Evolutionary conservation across 2,888 invertebrate species (phyloP).

Genomic region (Mylabris sibirica): DNA sequence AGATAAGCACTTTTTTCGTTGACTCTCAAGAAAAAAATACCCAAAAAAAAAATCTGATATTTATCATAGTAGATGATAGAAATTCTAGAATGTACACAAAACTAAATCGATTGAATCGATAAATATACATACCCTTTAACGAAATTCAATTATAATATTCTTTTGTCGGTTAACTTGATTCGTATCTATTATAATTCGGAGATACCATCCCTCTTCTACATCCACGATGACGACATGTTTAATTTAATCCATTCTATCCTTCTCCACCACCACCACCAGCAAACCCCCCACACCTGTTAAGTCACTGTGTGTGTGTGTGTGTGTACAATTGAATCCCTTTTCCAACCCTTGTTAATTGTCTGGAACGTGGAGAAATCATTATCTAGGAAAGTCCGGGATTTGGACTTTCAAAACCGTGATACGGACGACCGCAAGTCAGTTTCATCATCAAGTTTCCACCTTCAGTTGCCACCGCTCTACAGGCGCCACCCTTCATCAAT

Average conservation of each 20-base stretch:
- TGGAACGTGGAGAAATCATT: conserved; percentile 61
- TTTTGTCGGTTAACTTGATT: background rate
- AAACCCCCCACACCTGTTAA: conserved; percentile 60
- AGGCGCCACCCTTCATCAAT: conserved; percentile 26
- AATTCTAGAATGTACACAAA: background rate
- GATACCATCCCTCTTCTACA: background rate
- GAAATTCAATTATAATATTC: conserved; percentile 6
- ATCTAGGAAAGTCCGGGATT: conserved; percentile 52
- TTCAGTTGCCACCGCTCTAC: conserved; percentile 42
- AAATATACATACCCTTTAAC: background rate
- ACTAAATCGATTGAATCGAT: background rate
- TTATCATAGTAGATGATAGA: background rate
- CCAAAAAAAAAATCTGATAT: background rate
- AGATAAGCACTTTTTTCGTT: background rate
- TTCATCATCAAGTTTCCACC: conserved; percentile 42
- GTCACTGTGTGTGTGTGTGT: no score
- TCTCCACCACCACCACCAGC: conserved; percentile 16
- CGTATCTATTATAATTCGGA: conserved; percentile 5
- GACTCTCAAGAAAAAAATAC: background rate
- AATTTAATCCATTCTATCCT: conserved; percentile 56
- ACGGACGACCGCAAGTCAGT: conserved; percentile 58
- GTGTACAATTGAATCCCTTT: conserved; percentile 61
- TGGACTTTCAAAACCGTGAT: conserved; percentile 52
- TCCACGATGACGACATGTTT: conserved; percentile 50
- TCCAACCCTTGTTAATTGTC: conserved; percentile 62